phyloP scores from a whole-genome alignment of 2,888 invertebrate genomes.

The Orchesellides sinensis region DNA sequence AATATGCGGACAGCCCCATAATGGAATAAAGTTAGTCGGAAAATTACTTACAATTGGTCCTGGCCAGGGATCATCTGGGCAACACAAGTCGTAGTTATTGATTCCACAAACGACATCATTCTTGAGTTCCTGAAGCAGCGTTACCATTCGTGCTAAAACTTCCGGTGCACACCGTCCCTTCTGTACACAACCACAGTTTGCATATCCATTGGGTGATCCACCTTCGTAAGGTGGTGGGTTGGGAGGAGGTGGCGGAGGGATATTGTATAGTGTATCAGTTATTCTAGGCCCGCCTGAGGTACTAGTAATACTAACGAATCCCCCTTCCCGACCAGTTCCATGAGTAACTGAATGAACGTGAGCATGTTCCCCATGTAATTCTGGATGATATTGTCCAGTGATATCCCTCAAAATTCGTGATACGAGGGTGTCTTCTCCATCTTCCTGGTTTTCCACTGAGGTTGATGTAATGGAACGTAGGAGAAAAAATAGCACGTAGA shows the following conservation, averaged over 20 bases:
- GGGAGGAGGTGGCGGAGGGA: conserved; percentile 29
- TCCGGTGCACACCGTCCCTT: conserved; percentile 37
- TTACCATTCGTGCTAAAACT: conserved; percentile 25
- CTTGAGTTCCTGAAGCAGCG: conserved; percentile 13
- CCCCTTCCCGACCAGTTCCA: neutral
- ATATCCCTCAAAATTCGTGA: conserved; percentile 42
- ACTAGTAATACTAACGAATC: neutral
- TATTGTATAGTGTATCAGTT: no score
- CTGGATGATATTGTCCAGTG: conserved; percentile 61
- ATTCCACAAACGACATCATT: conserved; percentile 65
- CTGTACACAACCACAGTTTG: conserved; percentile 68
- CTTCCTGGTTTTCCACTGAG: neutral
- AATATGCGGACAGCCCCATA: no score
- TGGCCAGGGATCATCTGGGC: conserved; percentile 68
- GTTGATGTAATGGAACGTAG: neutral
- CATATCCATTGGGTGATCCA: conserved; percentile 34
- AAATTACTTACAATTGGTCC: conserved; percentile 68
- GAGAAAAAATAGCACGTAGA: neutral
- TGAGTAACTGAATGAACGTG: neutral
- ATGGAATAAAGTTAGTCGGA: no score
- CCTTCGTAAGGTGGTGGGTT: neutral
- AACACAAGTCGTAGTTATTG: conserved; percentile 52
- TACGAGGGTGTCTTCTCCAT: neutral
- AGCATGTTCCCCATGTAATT: conserved; percentile 44
- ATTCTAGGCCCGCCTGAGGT: neutral